Percentiles rank a stretch among this genome's conserved stretches.
Conservation (phyloP, 2,797 vertebrate genomes). For the Fistularia tabacaria region DNA sequence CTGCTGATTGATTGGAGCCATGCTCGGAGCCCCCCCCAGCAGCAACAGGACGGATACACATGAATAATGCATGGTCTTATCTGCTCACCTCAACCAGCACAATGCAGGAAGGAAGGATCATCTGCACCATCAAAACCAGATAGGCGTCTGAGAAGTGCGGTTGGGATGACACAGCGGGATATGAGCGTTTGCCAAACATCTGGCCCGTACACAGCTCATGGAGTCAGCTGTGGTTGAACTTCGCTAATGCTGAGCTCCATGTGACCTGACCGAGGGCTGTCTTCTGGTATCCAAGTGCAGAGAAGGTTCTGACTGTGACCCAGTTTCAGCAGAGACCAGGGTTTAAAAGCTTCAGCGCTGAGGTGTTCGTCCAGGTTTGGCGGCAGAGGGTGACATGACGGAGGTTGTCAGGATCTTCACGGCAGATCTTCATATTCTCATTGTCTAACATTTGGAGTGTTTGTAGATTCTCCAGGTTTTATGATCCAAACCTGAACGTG, state of each 20-base stretch:
- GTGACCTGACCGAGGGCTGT: no score
- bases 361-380: no score
- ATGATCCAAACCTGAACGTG: no score
- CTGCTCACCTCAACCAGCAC: conserved; percentile 54
- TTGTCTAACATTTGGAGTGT: no score
- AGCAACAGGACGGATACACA: conserved; percentile 64
- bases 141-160: not conserved
- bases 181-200: no score
- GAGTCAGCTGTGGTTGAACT: no score
- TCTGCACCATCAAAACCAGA: not conserved
- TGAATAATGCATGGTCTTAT: conserved; percentile 71
- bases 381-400: no score
- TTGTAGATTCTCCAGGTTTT: no score
- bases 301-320: conserved; percentile 41
- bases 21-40: conserved; percentile 50
- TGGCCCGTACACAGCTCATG: not conserved
- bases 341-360: conserved; percentile 39
- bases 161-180: not conserved
- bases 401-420: no score
- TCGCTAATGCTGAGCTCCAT: no score
- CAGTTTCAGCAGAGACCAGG: conserved; percentile 63
- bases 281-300: no score
- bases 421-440: no score
- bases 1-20: conserved; percentile 65
- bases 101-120: conserved; percentile 30